phyloP scores from a whole-genome alignment of 2,113 vertebrate genomes.

The Channa maculata region DNA sequence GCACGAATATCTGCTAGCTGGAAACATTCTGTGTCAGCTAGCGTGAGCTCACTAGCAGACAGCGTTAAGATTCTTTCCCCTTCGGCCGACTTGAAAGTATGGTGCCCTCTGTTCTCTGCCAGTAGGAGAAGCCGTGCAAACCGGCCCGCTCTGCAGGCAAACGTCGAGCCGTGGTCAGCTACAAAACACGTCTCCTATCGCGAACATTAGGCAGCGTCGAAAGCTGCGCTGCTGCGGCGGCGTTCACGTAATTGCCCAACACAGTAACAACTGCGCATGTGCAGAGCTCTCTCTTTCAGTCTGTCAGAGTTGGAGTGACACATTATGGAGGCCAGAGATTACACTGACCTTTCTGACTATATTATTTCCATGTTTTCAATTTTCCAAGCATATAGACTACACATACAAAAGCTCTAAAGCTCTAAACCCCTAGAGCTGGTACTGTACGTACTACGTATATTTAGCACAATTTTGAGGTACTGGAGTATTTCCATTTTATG shows the following conservation, averaged over 20 bases:
- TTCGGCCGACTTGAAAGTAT: neutral
- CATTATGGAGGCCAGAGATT: no score
- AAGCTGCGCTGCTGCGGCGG: neutral
- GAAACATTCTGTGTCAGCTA: slow-evolving; percentile 76
- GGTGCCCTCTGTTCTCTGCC: neutral
- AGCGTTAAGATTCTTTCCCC: neutral
- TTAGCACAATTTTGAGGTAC: no score
- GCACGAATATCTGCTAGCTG: slow-evolving; percentile 78
- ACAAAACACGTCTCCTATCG: slow-evolving; percentile 60
- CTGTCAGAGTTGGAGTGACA: no score
- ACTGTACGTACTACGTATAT: no score
- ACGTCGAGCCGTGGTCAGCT: neutral
- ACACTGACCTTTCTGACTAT: no score
- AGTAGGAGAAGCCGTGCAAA: slow-evolving; percentile 12
- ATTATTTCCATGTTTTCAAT: no score
- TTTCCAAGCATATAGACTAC: no score
- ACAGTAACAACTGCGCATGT: slow-evolving; percentile 24
- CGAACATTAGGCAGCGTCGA: neutral
- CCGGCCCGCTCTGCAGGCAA: neutral
- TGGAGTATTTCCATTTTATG: no score
- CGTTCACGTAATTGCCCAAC: no score
- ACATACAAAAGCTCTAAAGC: no score
- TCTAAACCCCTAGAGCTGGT: no score
- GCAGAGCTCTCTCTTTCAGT: neutral
- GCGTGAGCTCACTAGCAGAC: slow-evolving; percentile 10